These are phyloP conservation scores for Loripinus fragilis DNA, from an alignment of 2,888 invertebrate genomes.

Conservation along the genomic window DNA sequence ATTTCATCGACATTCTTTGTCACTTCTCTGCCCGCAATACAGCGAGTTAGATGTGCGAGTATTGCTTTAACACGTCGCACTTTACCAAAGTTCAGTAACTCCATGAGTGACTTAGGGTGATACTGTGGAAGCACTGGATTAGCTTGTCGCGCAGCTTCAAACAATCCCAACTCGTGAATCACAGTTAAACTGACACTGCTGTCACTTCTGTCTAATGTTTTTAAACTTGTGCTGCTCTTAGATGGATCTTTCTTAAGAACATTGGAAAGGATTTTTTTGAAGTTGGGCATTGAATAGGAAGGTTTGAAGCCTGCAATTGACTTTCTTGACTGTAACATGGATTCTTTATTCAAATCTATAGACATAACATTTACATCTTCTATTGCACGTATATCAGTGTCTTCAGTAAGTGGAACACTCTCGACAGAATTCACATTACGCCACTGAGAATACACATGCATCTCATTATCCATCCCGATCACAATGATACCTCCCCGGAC, in stretches of 20 bases:
- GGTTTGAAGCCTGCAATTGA: slow-evolving; percentile 71
- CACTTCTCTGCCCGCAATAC: slow-evolving; percentile 80
- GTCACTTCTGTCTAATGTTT: slow-evolving; percentile 70
- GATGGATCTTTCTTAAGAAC: slow-evolving; percentile 47
- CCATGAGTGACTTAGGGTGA: slow-evolving; percentile 99
- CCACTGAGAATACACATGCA: slow-evolving; percentile 99
- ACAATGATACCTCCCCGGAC: slow-evolving; percentile 98
- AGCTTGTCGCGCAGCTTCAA: slow-evolving; percentile 98
- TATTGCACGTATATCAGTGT: slow-evolving; percentile 46
- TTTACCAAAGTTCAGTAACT: slow-evolving; percentile 98
- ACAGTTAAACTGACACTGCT: slow-evolving; percentile 75
- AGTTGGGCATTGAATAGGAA: slow-evolving; percentile 74
- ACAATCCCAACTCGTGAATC: slow-evolving; percentile 86
- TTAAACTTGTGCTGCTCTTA: slow-evolving; percentile 46
- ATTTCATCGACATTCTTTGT: slow-evolving; percentile 62
- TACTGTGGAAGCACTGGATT: slow-evolving; percentile 99
- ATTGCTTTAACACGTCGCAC: slow-evolving; percentile 98
- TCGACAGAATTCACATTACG: slow-evolving; percentile 58
- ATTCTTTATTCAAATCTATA: slow-evolving; percentile 47
- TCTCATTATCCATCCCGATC: slow-evolving; percentile 99
- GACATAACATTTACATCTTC: slow-evolving; percentile 57
- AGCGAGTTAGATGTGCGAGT: slow-evolving; percentile 96
- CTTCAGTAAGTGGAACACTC: slow-evolving; percentile 39
- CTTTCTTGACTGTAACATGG: slow-evolving; percentile 58
- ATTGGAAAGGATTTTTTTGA: slow-evolving; percentile 62